Evolutionary conservation across 2,113 vertebrate species (phyloP).

Genomic region (Grus americana): DNA sequence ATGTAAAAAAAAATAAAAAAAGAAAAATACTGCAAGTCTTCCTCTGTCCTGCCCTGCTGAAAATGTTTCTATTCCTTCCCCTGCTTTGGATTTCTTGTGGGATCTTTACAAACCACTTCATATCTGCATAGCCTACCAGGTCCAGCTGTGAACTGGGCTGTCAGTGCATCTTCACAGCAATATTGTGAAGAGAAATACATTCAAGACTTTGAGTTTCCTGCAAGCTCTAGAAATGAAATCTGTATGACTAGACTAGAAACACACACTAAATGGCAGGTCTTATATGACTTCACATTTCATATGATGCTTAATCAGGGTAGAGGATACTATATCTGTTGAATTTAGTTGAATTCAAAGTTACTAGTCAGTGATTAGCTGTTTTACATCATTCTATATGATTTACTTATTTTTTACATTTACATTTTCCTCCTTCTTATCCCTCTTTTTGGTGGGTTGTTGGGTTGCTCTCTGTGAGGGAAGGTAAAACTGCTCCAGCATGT

Average conservation of each 20-base stretch:
- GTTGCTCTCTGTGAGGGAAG: not conserved
- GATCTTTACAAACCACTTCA: not conserved
- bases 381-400: not conserved
- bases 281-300: not conserved
- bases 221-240: not conserved
- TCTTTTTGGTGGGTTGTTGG: not conserved
- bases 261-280: not conserved
- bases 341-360: not conserved
- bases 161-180: not conserved
- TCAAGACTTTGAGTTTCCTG: not conserved
- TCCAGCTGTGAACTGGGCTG: not conserved
- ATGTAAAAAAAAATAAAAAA: not conserved
- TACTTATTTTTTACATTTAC: not conserved
- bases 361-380: not conserved
- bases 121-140: too few relatives aligned
- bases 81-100: not conserved
- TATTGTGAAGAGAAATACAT: not conserved
- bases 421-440: not conserved
- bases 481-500: not conserved
- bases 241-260: not conserved
- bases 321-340: not conserved
- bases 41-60: not conserved
- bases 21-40: not conserved
- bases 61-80: not conserved
- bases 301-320: accelerated